A percentile compares a stretch with the other conserved stretches of the same genome.
Evolutionary conservation across 2,113 vertebrate genomes (phyloP).

Genomic region (Megaleporinus macrocephalus): DNA sequence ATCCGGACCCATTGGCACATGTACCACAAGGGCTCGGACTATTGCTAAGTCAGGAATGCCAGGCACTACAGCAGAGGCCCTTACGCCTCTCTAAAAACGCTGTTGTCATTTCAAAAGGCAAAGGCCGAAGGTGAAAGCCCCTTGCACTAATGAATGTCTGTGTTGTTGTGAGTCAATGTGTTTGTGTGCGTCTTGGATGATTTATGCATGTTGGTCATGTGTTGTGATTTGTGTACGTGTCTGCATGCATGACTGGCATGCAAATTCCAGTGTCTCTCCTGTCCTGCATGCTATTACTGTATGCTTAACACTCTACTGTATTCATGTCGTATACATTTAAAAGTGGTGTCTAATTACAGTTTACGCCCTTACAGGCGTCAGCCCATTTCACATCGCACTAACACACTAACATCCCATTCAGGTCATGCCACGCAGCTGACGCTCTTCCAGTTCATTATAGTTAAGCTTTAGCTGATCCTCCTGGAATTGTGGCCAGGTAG

Average conservation of each 20-base stretch:
- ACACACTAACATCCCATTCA: not conserved
- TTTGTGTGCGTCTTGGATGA: not conserved
- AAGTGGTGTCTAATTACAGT: not conserved
- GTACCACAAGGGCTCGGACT: not conserved
- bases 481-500: constrained; percentile 36
- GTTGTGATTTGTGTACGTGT: not conserved
- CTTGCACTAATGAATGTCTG: not conserved
- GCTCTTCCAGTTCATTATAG: constrained; percentile 3
- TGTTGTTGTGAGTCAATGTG: no score
- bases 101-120: constrained; percentile 12
- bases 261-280: not conserved
- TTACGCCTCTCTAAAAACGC: not conserved
- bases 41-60: constrained; percentile 15
- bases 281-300: not conserved
- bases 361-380: not conserved
- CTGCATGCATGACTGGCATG: not conserved
- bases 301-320: not conserved
- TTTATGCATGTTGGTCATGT: not conserved
- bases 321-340: not conserved
- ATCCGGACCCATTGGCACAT: constrained; percentile 12
- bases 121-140: not conserved
- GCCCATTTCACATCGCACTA: not conserved
- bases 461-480: constrained; percentile 16
- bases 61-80: not conserved
- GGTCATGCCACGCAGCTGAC: not conserved